These are phyloP conservation scores for Aptenodytes patagonicus DNA, from an alignment of 2,113 vertebrate species.

Conservation along the genomic window DNA sequence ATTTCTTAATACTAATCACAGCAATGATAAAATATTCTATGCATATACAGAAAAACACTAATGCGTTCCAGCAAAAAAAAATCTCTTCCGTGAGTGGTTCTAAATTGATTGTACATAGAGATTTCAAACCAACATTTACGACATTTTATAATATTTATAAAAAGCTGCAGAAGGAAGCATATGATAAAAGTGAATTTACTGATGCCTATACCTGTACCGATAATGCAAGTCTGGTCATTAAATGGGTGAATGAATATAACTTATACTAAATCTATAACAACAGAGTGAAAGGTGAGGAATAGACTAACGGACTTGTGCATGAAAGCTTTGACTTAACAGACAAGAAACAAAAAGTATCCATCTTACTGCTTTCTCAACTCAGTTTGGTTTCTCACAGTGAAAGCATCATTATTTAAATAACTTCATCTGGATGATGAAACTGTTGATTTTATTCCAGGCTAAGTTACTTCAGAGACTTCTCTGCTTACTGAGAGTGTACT, in stretches of 20 bases:
- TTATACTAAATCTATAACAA: neutral
- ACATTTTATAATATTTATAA: neutral
- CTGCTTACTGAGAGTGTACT: neutral
- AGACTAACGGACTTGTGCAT: neutral
- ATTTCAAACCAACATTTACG: slow-evolving; percentile 7
- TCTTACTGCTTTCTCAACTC: slow-evolving; percentile 34
- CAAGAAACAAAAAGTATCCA: slow-evolving; percentile 1
- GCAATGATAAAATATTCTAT: neutral
- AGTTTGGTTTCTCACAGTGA: neutral
- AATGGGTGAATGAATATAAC: neutral
- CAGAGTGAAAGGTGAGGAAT: neutral
- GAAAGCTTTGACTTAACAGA: neutral
- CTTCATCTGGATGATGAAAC: slow-evolving; percentile 21
- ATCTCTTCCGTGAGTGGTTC: neutral
- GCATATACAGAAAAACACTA: slow-evolving; percentile 37
- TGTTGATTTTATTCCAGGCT: slow-evolving; percentile 8
- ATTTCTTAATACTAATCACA: slow-evolving; percentile 31
- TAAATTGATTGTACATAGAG: slow-evolving; percentile 36
- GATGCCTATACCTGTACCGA: neutral
- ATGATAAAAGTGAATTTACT: neutral
- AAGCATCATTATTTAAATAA: slow-evolving; percentile 41
- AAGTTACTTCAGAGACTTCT: neutral
- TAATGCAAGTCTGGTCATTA: neutral
- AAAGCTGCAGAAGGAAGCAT: neutral
- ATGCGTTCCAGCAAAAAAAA: neutral